phyloP scores from a whole-genome alignment of 2,888 invertebrate species.

The Aphidoletes aphidimyza region DNA sequence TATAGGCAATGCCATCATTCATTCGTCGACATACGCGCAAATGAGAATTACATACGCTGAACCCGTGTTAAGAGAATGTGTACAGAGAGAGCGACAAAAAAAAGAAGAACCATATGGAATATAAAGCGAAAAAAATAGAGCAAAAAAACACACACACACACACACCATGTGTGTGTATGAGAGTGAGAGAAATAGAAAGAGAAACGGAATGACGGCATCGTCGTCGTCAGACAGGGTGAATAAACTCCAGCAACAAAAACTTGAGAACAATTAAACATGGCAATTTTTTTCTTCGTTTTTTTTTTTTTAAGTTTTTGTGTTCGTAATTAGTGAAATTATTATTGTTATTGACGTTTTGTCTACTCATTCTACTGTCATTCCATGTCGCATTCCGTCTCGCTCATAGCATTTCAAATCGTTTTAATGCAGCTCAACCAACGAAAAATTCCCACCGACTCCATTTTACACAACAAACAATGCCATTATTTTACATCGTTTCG shows the following conservation, averaged over 20 bases:
- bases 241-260: conserved; percentile 35
- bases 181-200: not conserved
- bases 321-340: conserved; percentile 39
- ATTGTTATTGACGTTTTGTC: conserved; percentile 9
- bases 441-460: not conserved
- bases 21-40: conserved; percentile 9
- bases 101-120: not conserved
- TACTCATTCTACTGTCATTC: not conserved
- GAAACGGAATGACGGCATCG: conserved; percentile 33
- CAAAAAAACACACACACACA: not conserved
- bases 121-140: conserved; percentile 9
- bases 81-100: too few species aligned
- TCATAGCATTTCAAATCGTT: too few species aligned
- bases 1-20: conserved; percentile 30
- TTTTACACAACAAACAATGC: not conserved
- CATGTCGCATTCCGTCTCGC: too few species aligned
- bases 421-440: too few species aligned
- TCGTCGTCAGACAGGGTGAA: conserved; percentile 47
- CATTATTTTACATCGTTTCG: not conserved
- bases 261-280: conserved; percentile 51
- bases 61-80: conserved; percentile 4
- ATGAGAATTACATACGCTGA: conserved; percentile 36
- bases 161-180: too few species aligned
- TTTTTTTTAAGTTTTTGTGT: conserved; percentile 38
- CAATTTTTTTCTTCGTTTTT: too few species aligned